Conservation (phyloP, 2,113 vertebrate genomes). For the Lathamus discolor region DNA sequence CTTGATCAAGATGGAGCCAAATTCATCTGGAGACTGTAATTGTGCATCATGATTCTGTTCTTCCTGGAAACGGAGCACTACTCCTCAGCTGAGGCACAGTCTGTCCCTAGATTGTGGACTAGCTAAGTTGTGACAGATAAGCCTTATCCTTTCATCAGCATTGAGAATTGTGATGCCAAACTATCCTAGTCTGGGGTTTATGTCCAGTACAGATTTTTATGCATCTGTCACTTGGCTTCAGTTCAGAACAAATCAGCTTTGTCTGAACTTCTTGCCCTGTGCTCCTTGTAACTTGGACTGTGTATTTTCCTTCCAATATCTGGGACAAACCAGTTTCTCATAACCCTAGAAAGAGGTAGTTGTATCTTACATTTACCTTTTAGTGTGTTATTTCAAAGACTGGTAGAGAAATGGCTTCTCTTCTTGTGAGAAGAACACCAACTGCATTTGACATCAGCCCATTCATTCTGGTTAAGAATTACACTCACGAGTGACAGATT, state of each 20-base stretch:
- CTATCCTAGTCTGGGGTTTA: background rate
- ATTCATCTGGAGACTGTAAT: fast-evolving
- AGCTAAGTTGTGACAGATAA: background rate
- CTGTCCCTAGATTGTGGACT: background rate
- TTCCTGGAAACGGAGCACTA: background rate
- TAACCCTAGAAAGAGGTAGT: background rate
- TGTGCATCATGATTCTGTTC: background rate
- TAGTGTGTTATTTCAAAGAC: background rate
- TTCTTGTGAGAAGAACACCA: background rate
- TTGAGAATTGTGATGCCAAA: background rate
- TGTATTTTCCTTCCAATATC: background rate
- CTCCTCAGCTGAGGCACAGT: background rate
- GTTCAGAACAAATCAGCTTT: background rate
- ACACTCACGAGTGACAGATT: background rate
- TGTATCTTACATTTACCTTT: background rate
- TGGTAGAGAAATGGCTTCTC: background rate
- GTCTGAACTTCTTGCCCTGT: background rate
- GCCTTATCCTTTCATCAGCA: background rate
- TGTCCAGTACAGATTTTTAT: background rate
- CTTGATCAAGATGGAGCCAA: background rate
- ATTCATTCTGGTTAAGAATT: background rate
- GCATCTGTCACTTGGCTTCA: background rate
- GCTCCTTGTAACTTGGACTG: background rate
- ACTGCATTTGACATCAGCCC: background rate
- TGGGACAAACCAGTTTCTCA: background rate